Base-by-base conservation (phyloP, 2,797 vertebrate species). In the Gila robusta region DNA sequence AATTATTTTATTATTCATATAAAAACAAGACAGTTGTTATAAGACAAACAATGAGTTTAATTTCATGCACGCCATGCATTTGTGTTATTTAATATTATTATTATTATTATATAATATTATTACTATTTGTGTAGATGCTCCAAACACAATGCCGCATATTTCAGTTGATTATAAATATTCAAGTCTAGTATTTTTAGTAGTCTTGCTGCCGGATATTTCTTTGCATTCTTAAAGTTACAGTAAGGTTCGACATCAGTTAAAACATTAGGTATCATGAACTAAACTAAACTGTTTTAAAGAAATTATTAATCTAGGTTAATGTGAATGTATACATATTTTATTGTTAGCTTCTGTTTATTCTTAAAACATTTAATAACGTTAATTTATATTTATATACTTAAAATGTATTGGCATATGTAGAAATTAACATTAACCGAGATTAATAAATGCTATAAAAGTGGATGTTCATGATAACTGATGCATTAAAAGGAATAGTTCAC, bases 1-100 rank as follows among this genome's bases (percentile, higher is more conserved):
- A 0, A 6, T 84, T 0, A 16, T 70, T 32, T 32, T 59, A 69
- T 70, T 41, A 70, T 28, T 54, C 17, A 56, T 23, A 56, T 67
- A 70, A 59, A 23, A 56, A 54, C 32, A 67, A 28, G 26, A 39
- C 47, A 81, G 7, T 79, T 64, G n/a, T 69, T 69, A 66, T 32
- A 69, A 9, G 28, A 66, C 72, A 70, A 47, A n/a, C 21, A 26
- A 6, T 56, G 7, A 5, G 26, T 49, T 56, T 39, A 2, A 56
- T 56, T 54, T 69, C 83, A 84, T 69, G 62, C 73, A 56, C 32
- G 35, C 5, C 47, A 84, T 54, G 66, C 83, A n/a, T 44, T 67
- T 32, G 12, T 17, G 26, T 64, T 64, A 66, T 32, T 32, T 17
- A 66, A 3, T 6, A 64, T 64, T 28, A 28, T 32, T 66, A 32